Evolutionary conservation across 2,113 vertebrate genomes (phyloP), one percentile per base, ranked within the genome.

Genomic region (Panthera leo): DNA sequence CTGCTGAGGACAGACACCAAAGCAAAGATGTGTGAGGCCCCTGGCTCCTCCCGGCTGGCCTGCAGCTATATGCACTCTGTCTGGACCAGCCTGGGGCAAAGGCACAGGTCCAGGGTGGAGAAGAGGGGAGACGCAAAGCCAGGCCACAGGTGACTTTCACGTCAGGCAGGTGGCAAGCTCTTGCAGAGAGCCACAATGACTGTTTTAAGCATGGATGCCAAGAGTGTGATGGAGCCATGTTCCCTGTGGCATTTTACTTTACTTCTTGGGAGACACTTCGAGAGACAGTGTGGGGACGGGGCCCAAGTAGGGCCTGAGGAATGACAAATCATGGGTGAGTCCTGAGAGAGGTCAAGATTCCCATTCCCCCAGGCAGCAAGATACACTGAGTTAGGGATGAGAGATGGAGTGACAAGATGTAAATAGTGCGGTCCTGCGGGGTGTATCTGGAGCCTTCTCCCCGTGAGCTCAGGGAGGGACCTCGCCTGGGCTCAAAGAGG

Each of bases 391-490:
- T 96, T 79, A 90, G 85, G 68, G 86, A n/a, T 55, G 78, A 98
- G 91, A 92, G 96, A 78, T 82, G 91, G 97, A 73, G 91, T 91
- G 71, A 96, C 80, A 95, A 75, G 89, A 87, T 89, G 86, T 96
- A 97, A 98, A 96, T 87, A 98, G 31, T 7, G 88, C n/a, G 97
- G 97, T 97, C 34, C 45, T 96, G 87, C 48, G 73, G 93, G 92
- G 96, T 76, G 96, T 83, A 80, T 97, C 97, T 98, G 97, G 95
- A 98, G 95, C 42, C 0, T 86, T 58, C 93, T 98, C 94, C 80
- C 91, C 85, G 92, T 93, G 98, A 94, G 95, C 94, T 98, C 75
- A 13, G 5, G 89, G 97, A 98, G 96, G 87, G 97, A 98, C 1
- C 5, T 29, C 11, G 16, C 23, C 14, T 0, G 0, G 68, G 70